A percentile compares a stretch with the other conserved stretches of the same genome.
Evolutionary conservation across 2,797 vertebrate species (phyloP).

Genomic region (Prionace glauca): DNA sequence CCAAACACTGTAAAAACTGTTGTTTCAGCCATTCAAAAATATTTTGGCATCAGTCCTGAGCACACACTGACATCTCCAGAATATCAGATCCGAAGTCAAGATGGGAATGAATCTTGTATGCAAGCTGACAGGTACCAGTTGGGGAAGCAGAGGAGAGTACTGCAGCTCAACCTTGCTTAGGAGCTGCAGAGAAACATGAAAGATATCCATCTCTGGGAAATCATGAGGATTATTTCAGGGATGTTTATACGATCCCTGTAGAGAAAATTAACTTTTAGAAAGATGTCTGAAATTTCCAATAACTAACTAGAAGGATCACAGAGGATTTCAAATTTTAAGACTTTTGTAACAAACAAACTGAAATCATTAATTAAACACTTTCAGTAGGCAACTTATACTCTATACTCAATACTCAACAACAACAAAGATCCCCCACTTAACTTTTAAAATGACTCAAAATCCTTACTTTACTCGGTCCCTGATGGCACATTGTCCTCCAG

Average conservation of each 20-base stretch:
- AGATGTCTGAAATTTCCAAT: neutral
- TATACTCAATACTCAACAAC: neutral
- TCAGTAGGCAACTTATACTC: neutral
- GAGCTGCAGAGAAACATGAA: no score
- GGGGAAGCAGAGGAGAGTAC: no score
- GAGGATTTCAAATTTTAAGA: neutral
- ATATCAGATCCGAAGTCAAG: neutral
- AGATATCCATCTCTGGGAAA: no score
- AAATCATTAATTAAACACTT: neutral
- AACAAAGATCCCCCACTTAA: neutral
- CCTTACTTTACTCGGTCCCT: neutral
- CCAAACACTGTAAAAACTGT: neutral
- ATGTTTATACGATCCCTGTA: no score
- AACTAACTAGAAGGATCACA: neutral
- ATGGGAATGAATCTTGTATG: neutral
- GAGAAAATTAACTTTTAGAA: neutral
- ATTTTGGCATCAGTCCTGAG: neutral
- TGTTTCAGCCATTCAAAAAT: neutral
- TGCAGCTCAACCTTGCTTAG: no score
- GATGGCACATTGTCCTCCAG: no score
- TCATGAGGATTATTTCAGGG: no score
- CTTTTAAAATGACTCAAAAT: neutral
- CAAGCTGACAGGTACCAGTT: neutral
- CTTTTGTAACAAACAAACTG: neutral
- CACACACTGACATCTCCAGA: neutral